Base-by-base conservation (phyloP, 2,888 invertebrate genomes). In the Notocelia uddmanniana region DNA sequence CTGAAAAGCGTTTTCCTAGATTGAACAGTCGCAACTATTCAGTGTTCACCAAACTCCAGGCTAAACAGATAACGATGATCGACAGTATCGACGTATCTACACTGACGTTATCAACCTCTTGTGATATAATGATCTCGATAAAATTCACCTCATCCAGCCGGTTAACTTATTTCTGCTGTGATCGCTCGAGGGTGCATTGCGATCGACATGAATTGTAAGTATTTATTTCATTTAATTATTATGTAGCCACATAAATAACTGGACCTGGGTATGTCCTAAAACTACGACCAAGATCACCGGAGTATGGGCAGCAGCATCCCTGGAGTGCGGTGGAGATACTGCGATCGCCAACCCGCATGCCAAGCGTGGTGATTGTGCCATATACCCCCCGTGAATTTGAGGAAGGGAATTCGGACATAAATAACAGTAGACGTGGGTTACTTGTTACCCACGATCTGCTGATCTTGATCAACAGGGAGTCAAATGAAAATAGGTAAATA, bases 131-230 rank as follows among this genome's bases (percentile, higher is more conserved):
- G 82, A 80, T 86, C 84, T 84, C 85, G 91, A 91, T 92, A 92
- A 90, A 92, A 90, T 90, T 88, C 88, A 85, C 83, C 83, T 79
- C 76, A 83, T 81, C 80, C 75, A 72, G 52, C 67, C 15, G 72
- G 76, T 74, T 76, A 77, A 76, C 78, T 88, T 91, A 92, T 83
- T 91, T 85, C 79, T 81, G 81, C 84, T 79, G 78, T 76, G 85
- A 88, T 87, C 88, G 88, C 89, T 79, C 21, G 66, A 45, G 81
- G 79, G 78, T 76, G 76, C 74, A 75, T 81, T 81, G 89, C 89
- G 85, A 83, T 87, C 87, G 86, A 83, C 80, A 92, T 92, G 92
- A 87, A 84, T 80, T 83, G 92, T 92, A 83, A 91, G 92, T 92
- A 73, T 34, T 57, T 58, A n/a, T n/a, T 31, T 8, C 64, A 15